phyloP scores from a whole-genome alignment of 2,888 invertebrate genomes.

The Conus canariensis region DNA sequence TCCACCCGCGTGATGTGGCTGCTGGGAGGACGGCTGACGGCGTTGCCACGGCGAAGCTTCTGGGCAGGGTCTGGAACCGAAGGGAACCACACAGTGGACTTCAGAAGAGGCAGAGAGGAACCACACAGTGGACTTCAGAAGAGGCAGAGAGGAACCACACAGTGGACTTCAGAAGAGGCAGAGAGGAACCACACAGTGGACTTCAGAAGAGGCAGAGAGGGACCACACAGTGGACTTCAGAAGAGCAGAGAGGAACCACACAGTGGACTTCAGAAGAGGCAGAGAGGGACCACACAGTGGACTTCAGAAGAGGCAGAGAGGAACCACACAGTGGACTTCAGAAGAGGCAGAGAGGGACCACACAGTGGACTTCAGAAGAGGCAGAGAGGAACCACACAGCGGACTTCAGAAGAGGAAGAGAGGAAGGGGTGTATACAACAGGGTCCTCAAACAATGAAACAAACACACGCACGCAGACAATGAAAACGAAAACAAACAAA shows the following conservation, averaged over 20 bases:
- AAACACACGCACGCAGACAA: too few relatives aligned
- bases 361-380: not conserved
- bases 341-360: not conserved
- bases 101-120: not conserved
- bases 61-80: slow-evolving; percentile 50
- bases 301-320: not conserved
- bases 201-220: not conserved
- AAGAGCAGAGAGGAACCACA: not conserved
- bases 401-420: not conserved
- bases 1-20: slow-evolving; percentile 67
- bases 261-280: not conserved
- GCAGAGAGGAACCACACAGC: not conserved
- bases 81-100: not conserved
- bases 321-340: not conserved
- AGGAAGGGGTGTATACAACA: not conserved
- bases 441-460: too few relatives aligned
- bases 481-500: too few relatives aligned
- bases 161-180: not conserved
- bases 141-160: not conserved
- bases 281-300: not conserved
- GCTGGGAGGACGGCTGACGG: slow-evolving; percentile 67
- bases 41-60: slow-evolving; percentile 53
- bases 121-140: not conserved
- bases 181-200: not conserved
- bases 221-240: not conserved